Conservation (phyloP, 2,113 vertebrate species). For the Tretioscincus oriximinensis region DNA sequence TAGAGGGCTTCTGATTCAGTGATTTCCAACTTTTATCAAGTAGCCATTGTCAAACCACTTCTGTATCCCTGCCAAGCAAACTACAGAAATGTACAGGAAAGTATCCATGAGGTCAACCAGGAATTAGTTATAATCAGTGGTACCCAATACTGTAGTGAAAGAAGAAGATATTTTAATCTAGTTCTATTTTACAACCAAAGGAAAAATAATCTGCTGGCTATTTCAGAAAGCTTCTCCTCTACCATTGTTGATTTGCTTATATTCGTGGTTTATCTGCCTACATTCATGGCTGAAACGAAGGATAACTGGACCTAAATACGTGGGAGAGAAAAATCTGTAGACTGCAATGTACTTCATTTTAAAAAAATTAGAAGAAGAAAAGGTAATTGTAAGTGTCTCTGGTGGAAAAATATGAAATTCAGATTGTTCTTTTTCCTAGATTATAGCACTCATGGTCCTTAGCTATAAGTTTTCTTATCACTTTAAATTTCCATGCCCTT, state of each 20-base stretch:
- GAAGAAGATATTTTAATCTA: neutral
- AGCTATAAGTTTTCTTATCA: neutral
- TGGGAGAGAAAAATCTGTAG: neutral
- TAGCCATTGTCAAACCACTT: no score
- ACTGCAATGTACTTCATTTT: neutral
- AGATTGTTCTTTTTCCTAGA: neutral
- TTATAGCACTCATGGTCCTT: neutral
- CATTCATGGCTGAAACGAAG: neutral
- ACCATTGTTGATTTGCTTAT: neutral
- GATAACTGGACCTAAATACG: no score
- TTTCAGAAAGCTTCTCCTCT: neutral
- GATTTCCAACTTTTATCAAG: neutral
- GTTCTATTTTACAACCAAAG: neutral
- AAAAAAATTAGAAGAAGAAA: neutral
- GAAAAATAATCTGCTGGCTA: neutral
- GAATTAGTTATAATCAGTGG: no score
- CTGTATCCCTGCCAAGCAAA: no score
- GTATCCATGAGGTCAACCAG: no score
- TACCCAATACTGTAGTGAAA: no score
- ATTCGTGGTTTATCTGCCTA: neutral
- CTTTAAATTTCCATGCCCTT: neutral
- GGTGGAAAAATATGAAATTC: neutral
- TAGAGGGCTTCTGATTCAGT: no score
- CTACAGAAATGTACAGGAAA: no score
- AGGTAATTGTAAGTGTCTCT: neutral